These are phyloP conservation scores for Catocala fraxini DNA, from an alignment of 2,888 invertebrate species.

Conservation along the genomic window DNA sequence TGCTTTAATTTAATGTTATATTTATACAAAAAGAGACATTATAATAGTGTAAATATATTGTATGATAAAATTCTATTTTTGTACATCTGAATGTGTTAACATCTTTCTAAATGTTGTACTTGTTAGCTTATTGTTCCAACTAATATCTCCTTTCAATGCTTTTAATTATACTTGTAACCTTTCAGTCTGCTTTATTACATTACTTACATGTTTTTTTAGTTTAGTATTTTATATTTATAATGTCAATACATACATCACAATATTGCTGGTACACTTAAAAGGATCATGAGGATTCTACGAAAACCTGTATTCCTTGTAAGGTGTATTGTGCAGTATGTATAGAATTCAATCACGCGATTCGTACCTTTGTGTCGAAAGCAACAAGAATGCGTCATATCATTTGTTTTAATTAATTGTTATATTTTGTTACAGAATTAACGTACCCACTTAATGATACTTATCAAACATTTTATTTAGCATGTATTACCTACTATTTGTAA, in stretches of 20 bases:
- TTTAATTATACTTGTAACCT: slow-evolving; percentile 53
- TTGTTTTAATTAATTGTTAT: slow-evolving; percentile 85
- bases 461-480: slow-evolving; percentile 67
- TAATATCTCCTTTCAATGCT: slow-evolving; percentile 48
- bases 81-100: slow-evolving; percentile 23
- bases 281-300: slow-evolving; percentile 7
- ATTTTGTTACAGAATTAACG: slow-evolving; percentile 75
- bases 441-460: slow-evolving; percentile 74
- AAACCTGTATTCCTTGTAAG: slow-evolving; percentile 17
- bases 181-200: slow-evolving; percentile 58
- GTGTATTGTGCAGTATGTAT: slow-evolving; percentile 55
- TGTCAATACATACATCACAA: slow-evolving; percentile 51
- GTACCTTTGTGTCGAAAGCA: slow-evolving; percentile 73
- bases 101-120: slow-evolving; percentile 21
- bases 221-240: slow-evolving; percentile 61
- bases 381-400: slow-evolving; percentile 88
- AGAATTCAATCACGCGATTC: slow-evolving; percentile 65
- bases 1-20: slow-evolving; percentile 5
- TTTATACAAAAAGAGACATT: slow-evolving; percentile 17
- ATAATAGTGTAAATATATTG: slow-evolving; percentile 46
- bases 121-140: slow-evolving; percentile 47
- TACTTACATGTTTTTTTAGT: slow-evolving; percentile 69
- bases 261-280: slow-evolving; percentile 37
- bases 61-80: slow-evolving; percentile 36
- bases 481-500: slow-evolving; percentile 55